These are phyloP conservation scores for Parasteatoda tepidariorum DNA, from an alignment of 1,140 invertebrate species.

Conservation along the genomic window DNA sequence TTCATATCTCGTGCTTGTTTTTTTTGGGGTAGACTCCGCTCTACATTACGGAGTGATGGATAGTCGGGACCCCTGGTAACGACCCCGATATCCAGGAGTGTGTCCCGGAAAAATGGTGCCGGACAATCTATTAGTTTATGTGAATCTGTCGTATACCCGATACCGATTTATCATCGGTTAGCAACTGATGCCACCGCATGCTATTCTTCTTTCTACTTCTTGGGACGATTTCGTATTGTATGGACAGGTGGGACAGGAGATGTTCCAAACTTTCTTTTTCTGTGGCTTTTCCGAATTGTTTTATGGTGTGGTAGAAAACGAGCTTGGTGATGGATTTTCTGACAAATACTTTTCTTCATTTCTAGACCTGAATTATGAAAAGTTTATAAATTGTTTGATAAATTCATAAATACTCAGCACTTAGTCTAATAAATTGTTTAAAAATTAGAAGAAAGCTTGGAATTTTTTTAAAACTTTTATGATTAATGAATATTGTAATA, in stretches of 20 bases:
- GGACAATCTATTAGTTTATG: slow-evolving; percentile 47
- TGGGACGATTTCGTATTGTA: not conserved
- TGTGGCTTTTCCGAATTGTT: not conserved
- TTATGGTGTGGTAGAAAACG: not conserved
- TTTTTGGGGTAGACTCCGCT: not conserved
- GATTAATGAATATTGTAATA: too few relatives aligned
- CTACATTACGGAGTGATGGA: slow-evolving; percentile 27
- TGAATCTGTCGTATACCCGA: slow-evolving; percentile 25
- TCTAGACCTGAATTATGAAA: too few relatives aligned
- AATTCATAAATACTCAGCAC: too few relatives aligned
- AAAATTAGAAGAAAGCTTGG: too few relatives aligned
- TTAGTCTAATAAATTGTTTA: too few relatives aligned
- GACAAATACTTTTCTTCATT: too few relatives aligned
- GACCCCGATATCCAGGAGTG: slow-evolving; percentile 26
- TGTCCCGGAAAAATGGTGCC: slow-evolving; percentile 41
- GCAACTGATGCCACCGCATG: not conserved
- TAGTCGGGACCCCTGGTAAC: not conserved
- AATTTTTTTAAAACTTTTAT: too few relatives aligned
- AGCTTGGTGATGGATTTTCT: too few relatives aligned
- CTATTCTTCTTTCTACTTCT: not conserved
- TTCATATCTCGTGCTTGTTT: slow-evolving; percentile 20
- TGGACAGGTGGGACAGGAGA: not conserved
- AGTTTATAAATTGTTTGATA: too few relatives aligned
- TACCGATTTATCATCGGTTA: slow-evolving; percentile 42
- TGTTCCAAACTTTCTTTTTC: not conserved